Evolutionary conservation across 2,888 invertebrate genomes (phyloP).

Genomic region (Zele albiditarsus): DNA sequence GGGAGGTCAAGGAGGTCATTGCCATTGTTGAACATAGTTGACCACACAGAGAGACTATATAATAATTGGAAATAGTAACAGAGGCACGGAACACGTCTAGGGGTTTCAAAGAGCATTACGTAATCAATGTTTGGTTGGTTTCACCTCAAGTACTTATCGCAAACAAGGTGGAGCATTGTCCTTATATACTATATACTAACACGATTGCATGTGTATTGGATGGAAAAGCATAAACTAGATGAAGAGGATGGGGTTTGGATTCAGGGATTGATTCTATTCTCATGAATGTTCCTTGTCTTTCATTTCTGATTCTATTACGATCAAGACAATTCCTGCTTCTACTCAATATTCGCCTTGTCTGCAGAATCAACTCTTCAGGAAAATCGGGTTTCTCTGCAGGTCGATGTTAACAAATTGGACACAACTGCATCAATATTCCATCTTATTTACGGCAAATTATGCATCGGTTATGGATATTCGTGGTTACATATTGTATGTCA

Average conservation of each 20-base stretch:
- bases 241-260: slow-evolving; percentile 10
- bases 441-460: too few species aligned
- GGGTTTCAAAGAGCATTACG: slow-evolving; percentile 12
- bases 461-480: too few species aligned
- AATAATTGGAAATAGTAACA: not conserved
- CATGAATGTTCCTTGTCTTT: not conserved
- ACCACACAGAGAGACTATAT: not conserved
- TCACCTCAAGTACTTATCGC: slow-evolving; percentile 31
- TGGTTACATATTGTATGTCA: too few species aligned
- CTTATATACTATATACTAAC: not conserved
- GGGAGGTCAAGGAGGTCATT: not conserved
- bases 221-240: not conserved
- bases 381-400: not conserved
- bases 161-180: slow-evolving; percentile 31
- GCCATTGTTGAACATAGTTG: not conserved
- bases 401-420: not conserved
- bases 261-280: not conserved
- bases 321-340: not conserved
- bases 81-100: not conserved
- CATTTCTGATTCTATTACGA: slow-evolving; percentile 3
- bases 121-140: slow-evolving; percentile 21
- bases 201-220: not conserved
- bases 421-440: too few species aligned
- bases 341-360: not conserved
- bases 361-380: not conserved